Percentiles rank a stretch among this genome's conserved stretches.
Conservation (phyloP, 2,113 vertebrate genomes). For the Strix uralensis region DNA sequence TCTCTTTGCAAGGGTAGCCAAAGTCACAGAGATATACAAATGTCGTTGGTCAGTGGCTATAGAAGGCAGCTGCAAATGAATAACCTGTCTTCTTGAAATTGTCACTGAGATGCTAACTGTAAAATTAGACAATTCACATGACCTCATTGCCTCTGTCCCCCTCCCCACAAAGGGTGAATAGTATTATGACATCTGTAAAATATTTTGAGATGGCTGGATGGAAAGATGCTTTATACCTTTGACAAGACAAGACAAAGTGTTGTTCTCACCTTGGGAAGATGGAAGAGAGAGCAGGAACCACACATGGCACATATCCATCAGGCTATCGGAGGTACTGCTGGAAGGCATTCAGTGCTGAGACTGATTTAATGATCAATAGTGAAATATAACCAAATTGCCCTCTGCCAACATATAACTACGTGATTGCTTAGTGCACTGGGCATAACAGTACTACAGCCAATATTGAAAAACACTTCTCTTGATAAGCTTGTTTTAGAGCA, state of each 20-base stretch:
- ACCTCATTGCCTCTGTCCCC: background rate
- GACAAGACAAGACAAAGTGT: background rate
- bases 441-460: background rate
- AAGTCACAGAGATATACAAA: background rate
- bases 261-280: background rate
- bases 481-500: background rate
- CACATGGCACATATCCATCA: fast-evolving
- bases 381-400: background rate
- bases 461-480: background rate
- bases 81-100: background rate
- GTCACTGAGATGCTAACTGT: background rate
- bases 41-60: background rate
- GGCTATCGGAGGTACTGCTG: background rate
- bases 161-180: fast-evolving
- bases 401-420: background rate
- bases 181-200: background rate
- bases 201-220: background rate
- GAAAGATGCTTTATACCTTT: background rate
- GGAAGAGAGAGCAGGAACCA: background rate
- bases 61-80: background rate
- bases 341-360: background rate
- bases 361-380: background rate
- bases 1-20: background rate
- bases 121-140: background rate
- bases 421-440: background rate